These are phyloP conservation scores for Myanophis thanlyinensis DNA, from an alignment of 2,113 vertebrate species.

Conservation along the genomic window DNA sequence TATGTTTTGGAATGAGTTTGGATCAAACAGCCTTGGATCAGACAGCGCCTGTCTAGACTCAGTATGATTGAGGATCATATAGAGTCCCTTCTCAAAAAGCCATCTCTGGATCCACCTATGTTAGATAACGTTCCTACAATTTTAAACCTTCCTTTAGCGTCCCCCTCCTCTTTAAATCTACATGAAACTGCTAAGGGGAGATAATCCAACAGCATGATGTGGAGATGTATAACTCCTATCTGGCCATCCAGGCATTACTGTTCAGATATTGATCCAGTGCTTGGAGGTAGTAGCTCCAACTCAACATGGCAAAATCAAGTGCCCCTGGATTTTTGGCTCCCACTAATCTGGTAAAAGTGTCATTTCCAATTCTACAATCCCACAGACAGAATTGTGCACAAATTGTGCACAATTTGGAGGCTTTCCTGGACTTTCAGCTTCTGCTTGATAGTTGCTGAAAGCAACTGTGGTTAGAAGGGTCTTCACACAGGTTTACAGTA, in stretches of 20 bases:
- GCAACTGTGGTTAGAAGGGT: neutral
- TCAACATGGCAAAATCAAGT: neutral
- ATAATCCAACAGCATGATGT: neutral
- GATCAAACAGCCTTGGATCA: neutral
- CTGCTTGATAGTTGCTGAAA: neutral
- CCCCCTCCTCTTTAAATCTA: neutral
- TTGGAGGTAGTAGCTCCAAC: neutral
- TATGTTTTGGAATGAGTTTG: no score
- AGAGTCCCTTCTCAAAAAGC: neutral
- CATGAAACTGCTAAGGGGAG: neutral
- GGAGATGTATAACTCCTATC: neutral
- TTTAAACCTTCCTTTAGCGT: neutral
- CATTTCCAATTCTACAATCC: neutral
- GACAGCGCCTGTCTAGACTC: neutral
- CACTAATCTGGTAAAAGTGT: neutral
- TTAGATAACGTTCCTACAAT: neutral
- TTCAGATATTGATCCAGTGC: neutral
- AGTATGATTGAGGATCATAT: neutral
- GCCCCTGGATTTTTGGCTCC: neutral
- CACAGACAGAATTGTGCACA: neutral
- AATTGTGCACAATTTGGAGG: neutral
- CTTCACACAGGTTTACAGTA: neutral
- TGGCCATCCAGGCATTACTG: neutral
- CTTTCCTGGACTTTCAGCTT: neutral
- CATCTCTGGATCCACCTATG: neutral